Evolutionary conservation across 2,113 vertebrate genomes (phyloP).

Genomic region (Oreochromis tanganicae): DNA sequence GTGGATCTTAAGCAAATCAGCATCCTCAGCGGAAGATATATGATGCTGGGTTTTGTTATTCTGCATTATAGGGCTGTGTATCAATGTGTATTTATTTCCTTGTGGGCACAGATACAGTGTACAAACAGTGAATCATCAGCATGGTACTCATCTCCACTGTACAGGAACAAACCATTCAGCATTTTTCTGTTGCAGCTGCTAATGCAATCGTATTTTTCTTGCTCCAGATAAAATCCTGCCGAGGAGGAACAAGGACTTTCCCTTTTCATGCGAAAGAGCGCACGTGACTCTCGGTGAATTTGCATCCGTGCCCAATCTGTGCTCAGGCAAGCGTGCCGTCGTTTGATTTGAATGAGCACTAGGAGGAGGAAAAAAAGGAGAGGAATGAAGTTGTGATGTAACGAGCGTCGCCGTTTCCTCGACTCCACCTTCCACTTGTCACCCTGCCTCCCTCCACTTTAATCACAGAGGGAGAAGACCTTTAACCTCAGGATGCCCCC

Average conservation of each 20-base stretch:
- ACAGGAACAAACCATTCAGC: not conserved
- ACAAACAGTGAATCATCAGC: not conserved
- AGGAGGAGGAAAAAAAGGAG: not conserved
- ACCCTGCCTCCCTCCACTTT: not conserved
- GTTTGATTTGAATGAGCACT: constrained; percentile 39
- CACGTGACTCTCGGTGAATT: constrained; percentile 43
- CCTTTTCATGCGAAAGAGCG: not conserved
- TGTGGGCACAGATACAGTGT: not conserved
- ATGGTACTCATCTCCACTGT: not conserved
- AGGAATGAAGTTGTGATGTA: constrained; percentile 34
- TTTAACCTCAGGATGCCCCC: constrained; percentile 18
- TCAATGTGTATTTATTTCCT: not conserved
- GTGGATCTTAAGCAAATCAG: constrained; percentile 33
- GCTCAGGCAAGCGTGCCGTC: constrained; percentile 13
- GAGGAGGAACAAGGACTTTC: constrained; percentile 6
- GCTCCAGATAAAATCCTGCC: not conserved
- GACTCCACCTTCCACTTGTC: not conserved
- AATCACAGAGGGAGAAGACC: constrained; percentile 17
- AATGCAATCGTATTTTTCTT: not conserved
- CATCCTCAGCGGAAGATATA: constrained; percentile 41
- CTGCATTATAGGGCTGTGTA: not conserved
- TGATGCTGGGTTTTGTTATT: constrained; percentile 10
- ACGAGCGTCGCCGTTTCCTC: not conserved
- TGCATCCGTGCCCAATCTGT: constrained; percentile 42
- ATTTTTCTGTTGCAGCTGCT: not conserved